These are phyloP conservation scores for Eilema caniola DNA, from an alignment of 2,888 invertebrate species.

Conservation along the genomic window DNA sequence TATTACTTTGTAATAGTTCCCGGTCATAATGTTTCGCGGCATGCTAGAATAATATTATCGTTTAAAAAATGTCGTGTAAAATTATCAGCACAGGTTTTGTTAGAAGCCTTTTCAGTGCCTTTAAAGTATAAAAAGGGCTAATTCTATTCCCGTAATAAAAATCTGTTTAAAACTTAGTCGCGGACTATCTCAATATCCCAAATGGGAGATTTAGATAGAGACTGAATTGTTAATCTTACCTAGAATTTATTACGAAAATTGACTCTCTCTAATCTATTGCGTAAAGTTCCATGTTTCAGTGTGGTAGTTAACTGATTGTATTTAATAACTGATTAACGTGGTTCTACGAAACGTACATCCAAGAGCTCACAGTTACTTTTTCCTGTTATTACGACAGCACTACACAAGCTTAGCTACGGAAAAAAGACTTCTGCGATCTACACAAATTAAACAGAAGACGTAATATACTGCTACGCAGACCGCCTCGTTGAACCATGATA, in stretches of 20 bases:
- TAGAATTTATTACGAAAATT: too few species aligned
- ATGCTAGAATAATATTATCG: neutral
- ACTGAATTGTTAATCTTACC: too few species aligned
- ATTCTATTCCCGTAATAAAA: too few species aligned
- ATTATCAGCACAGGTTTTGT: neutral
- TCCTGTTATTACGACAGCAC: neutral
- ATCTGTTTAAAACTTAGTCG: too few species aligned
- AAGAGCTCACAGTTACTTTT: too few species aligned
- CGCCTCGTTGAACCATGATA: neutral
- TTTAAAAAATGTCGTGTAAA: neutral
- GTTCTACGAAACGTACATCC: too few species aligned
- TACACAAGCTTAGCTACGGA: neutral
- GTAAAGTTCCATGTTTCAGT: neutral
- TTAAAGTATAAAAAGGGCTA: neutral
- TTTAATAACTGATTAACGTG: too few species aligned
- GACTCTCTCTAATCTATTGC: neutral
- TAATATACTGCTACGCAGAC: neutral
- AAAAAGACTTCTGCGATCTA: neutral
- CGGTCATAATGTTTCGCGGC: neutral
- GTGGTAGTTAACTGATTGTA: too few species aligned
- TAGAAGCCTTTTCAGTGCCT: neutral
- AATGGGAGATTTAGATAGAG: too few species aligned
- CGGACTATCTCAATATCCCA: too few species aligned
- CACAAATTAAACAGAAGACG: neutral
- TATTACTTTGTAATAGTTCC: conserved; percentile 1